Evolutionary conservation across 1,140 invertebrate species (phyloP).

Genomic region (Platyscapa corneri): DNA sequence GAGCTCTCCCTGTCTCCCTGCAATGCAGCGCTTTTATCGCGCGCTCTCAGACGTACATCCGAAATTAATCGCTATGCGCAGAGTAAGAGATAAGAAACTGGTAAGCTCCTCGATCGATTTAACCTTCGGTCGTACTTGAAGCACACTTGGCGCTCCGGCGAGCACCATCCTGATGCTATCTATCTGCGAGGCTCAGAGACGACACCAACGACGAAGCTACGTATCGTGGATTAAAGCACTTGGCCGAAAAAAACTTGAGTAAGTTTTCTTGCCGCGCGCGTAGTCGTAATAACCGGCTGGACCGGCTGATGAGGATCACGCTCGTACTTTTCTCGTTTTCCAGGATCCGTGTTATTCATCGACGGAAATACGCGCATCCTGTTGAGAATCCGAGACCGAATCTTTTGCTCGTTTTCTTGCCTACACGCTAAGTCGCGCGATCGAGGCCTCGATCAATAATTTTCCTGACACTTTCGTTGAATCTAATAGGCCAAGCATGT

Average conservation of each 20-base stretch:
- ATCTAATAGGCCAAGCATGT: not conserved
- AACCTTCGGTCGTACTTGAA: not conserved
- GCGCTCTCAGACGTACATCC: not conserved
- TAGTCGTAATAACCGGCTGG: not conserved
- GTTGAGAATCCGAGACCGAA: too few relatives aligned
- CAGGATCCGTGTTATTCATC: not conserved
- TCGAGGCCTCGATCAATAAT: not conserved
- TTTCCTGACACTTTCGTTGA: not conserved
- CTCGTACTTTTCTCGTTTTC: not conserved
- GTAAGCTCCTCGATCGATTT: not conserved
- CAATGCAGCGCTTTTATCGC: not conserved
- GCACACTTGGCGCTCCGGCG: not conserved
- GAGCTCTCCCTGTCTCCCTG: not conserved
- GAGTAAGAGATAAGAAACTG: not conserved
- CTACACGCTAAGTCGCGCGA: not conserved
- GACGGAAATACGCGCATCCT: not conserved
- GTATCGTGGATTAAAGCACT: too few relatives aligned
- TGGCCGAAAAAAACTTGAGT: not conserved
- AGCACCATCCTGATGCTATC: not conserved
- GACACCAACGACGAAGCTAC: too few relatives aligned
- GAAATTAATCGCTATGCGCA: not conserved
- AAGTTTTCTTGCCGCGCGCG: not conserved
- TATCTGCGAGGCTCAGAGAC: not conserved
- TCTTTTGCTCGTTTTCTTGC: not conserved
- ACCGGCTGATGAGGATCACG: not conserved